These are phyloP conservation scores for Mesocricetus auratus DNA, from an alignment of 2,113 vertebrate species.

Conservation along the genomic window DNA sequence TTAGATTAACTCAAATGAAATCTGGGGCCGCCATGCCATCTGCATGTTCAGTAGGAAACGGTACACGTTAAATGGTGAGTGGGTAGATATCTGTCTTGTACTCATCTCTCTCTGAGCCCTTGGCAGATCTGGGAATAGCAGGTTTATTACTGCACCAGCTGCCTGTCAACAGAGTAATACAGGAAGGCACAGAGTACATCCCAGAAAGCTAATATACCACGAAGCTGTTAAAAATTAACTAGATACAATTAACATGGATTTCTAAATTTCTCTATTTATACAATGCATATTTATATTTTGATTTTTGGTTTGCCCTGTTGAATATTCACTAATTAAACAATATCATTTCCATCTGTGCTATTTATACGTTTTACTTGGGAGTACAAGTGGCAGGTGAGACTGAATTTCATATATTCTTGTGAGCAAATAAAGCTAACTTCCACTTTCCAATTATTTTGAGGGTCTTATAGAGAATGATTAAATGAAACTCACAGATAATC, in stretches of 20 bases:
- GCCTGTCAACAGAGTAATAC: slow-evolving; percentile 94
- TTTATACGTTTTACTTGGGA: slow-evolving; percentile 25
- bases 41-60: slow-evolving; percentile 95
- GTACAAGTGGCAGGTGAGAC: slow-evolving; percentile 11
- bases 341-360: slow-evolving; percentile 55
- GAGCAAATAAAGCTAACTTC: slow-evolving; percentile 53
- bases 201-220: slow-evolving; percentile 85
- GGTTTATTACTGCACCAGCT: slow-evolving; percentile 97
- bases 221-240: slow-evolving; percentile 88
- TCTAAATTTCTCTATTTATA: slow-evolving; percentile 84
- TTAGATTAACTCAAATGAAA: slow-evolving; percentile 99
- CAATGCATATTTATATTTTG: slow-evolving; percentile 76
- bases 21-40: slow-evolving; percentile 99
- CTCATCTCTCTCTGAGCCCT: slow-evolving; percentile 92
- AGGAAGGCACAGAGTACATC: slow-evolving; percentile 84
- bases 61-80: slow-evolving; percentile 94
- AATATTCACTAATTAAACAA: slow-evolving; percentile 69
- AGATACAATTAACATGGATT: slow-evolving; percentile 84
- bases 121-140: slow-evolving; percentile 90
- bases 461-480: slow-evolving; percentile 44
- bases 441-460: slow-evolving; percentile 45
- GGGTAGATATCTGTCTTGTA: slow-evolving; percentile 91
- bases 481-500: slow-evolving; percentile 56
- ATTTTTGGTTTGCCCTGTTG: slow-evolving; percentile 69
- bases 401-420: background rate